phyloP scores from a whole-genome alignment of 2,797 vertebrate genomes.

The Cottoperca gobio region DNA sequence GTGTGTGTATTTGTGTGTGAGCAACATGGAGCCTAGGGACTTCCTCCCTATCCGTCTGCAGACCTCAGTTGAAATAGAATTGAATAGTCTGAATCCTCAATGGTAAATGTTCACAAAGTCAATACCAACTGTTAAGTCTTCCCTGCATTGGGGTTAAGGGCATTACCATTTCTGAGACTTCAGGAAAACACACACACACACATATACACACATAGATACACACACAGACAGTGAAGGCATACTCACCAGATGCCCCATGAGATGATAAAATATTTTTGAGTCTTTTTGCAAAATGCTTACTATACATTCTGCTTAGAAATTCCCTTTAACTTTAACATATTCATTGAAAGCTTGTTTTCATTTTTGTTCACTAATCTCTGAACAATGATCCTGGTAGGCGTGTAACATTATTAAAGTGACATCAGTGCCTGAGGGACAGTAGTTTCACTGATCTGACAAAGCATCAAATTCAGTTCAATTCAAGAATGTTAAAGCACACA shows the following conservation, averaged over 20 bases:
- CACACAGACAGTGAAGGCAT: slow-evolving; percentile 52
- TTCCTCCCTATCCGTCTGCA: slow-evolving; percentile 77
- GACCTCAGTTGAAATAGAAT: slow-evolving; percentile 85
- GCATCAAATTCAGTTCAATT: slow-evolving; percentile 47
- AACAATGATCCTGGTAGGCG: slow-evolving; percentile 65
- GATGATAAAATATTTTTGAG: slow-evolving; percentile 75
- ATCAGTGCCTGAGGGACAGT: slow-evolving; percentile 68
- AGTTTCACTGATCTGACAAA: slow-evolving; percentile 56
- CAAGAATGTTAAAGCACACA: slow-evolving; percentile 46
- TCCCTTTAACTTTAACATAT: slow-evolving; percentile 63
- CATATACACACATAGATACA: slow-evolving; percentile 39
- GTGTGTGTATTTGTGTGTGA: slow-evolving; percentile 61
- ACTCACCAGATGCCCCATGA: slow-evolving; percentile 75
- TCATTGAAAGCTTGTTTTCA: slow-evolving; percentile 74
- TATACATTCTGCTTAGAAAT: slow-evolving; percentile 75
- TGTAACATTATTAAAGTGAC: slow-evolving; percentile 68
- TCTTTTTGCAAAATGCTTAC: slow-evolving; percentile 78
- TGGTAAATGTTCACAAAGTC: slow-evolving; percentile 81
- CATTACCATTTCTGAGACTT: slow-evolving; percentile 80
- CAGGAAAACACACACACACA: slow-evolving; percentile 68
- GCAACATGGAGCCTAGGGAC: slow-evolving; percentile 79
- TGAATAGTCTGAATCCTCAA: slow-evolving; percentile 83
- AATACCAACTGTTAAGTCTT: slow-evolving; percentile 80
- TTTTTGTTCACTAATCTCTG: slow-evolving; percentile 77
- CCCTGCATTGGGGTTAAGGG: slow-evolving; percentile 76